These are phyloP conservation scores for Crossocerus cetratus DNA, from an alignment of 2,888 invertebrate species.

Conservation along the genomic window DNA sequence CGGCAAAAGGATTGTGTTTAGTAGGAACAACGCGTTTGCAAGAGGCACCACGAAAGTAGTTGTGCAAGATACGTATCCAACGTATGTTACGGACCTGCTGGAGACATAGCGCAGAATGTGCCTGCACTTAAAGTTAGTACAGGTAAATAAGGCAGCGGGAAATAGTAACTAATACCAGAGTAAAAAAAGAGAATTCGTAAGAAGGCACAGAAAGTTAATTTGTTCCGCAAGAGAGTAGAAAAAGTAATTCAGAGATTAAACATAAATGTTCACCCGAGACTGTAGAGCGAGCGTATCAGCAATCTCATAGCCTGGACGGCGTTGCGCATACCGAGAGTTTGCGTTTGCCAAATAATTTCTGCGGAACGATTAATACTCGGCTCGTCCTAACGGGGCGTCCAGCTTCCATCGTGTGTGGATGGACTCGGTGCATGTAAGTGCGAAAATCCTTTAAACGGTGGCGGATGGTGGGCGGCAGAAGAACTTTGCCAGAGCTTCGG, in stretches of 20 bases:
- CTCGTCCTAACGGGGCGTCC: slow-evolving; percentile 10
- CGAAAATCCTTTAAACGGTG: not conserved
- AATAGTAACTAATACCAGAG: no score
- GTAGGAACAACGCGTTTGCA: not conserved
- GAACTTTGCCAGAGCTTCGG: slow-evolving; percentile 23
- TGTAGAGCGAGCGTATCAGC: not conserved
- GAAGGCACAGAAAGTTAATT: no score
- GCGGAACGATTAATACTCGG: not conserved
- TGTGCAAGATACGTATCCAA: no score
- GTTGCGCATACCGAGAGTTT: slow-evolving; percentile 15
- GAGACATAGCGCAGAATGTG: no score
- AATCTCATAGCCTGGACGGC: not conserved
- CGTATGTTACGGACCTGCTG: no score
- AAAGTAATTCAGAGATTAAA: no score
- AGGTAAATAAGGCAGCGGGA: no score
- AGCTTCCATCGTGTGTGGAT: not conserved
- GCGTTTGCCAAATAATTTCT: slow-evolving; percentile 21
- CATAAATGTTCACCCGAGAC: no score
- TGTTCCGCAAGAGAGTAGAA: no score
- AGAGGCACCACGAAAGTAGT: not conserved
- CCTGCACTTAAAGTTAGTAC: no score
- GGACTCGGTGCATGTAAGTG: not conserved
- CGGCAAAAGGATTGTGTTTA: not conserved
- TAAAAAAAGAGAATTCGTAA: no score
- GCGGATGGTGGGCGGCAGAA: not conserved